A percentile compares a stretch with the other conserved stretches of the same genome.
Conservation (phyloP, 2,888 invertebrate genomes). For the Cybosia mesomella region DNA sequence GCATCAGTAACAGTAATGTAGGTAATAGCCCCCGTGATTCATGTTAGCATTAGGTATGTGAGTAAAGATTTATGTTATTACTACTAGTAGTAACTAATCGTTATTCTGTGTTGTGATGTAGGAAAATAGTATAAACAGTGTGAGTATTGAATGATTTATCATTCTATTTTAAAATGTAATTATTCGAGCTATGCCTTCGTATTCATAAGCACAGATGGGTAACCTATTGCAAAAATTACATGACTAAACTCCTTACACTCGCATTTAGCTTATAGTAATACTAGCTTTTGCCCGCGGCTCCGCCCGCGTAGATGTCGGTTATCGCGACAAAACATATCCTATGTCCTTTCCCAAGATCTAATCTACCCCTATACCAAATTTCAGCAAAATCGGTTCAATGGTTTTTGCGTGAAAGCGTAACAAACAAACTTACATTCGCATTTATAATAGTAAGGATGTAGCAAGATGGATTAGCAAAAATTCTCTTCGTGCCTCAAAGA, state of each 20-base stretch:
- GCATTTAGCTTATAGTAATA: constrained; percentile 1
- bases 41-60: constrained; percentile 19
- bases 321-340: too few species aligned
- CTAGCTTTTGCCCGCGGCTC: too few species aligned
- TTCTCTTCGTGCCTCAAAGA: constrained; percentile 1
- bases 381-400: too few species aligned
- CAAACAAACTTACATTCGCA: too few species aligned
- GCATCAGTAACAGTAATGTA: constrained; percentile 36
- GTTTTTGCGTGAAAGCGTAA: too few species aligned
- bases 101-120: not conserved
- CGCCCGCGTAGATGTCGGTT: too few species aligned
- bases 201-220: not conserved
- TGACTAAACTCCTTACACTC: not conserved
- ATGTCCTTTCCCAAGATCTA: too few species aligned
- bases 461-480: not conserved
- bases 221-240: not conserved
- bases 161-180: not conserved
- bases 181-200: not conserved
- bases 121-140: constrained; percentile 1
- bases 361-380: too few species aligned
- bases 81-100: not conserved
- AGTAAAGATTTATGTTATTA: constrained; percentile 16
- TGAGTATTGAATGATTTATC: not conserved
- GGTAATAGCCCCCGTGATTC: constrained; percentile 40
- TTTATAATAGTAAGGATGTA: too few species aligned